phyloP scores from a whole-genome alignment of 2,797 vertebrate species.

The Phaenicophaeus curvirostris region DNA sequence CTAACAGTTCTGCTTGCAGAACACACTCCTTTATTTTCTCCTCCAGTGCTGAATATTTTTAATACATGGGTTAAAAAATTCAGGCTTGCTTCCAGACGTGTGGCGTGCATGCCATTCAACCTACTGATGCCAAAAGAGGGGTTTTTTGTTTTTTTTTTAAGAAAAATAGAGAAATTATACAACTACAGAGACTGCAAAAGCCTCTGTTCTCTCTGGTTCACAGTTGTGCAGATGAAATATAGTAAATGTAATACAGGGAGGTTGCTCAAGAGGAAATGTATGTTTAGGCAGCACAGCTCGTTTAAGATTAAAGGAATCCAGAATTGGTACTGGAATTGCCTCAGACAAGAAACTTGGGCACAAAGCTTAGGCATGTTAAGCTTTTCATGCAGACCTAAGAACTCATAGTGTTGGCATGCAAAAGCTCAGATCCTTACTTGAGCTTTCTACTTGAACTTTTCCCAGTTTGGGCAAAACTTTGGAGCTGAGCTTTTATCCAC shows the following conservation, averaged over 20 bases:
- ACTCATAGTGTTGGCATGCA: neutral
- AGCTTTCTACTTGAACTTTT: neutral
- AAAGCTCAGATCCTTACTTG: neutral
- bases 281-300: slow-evolving; percentile 13
- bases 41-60: slow-evolving; percentile 26
- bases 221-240: neutral
- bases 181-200: neutral
- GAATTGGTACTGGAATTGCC: neutral
- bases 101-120: slow-evolving; percentile 39
- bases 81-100: neutral
- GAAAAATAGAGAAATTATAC: neutral
- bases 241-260: neutral
- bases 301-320: slow-evolving; percentile 34
- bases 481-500: neutral
- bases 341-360: neutral
- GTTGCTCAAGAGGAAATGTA: slow-evolving; percentile 47
- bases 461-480: neutral
- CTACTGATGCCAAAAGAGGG: slow-evolving; percentile 27
- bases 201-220: neutral
- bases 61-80: slow-evolving; percentile 32
- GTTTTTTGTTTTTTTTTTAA: neutral
- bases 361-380: neutral
- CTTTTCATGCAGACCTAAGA: neutral
- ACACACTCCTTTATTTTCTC: slow-evolving; percentile 51
- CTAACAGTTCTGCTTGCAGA: neutral